Evolutionary conservation across 1,140 invertebrate species (phyloP), one percentile per base, ranked within the genome.

Genomic region (Proctacanthus coquilletti): DNA sequence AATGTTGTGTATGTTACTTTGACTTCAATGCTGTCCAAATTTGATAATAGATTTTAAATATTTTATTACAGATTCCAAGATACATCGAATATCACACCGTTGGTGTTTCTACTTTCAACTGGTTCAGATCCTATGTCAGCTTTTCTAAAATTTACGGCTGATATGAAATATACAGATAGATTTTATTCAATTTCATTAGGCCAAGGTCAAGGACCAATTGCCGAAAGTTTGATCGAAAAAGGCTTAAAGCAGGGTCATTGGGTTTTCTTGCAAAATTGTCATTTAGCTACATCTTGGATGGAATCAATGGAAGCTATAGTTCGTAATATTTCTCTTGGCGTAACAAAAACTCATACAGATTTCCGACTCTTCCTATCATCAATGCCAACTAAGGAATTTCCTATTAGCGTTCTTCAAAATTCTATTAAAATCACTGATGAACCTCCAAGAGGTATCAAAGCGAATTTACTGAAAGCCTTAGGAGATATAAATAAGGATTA

Each of bases 361-460:
- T 95, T 91, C 58, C 68, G 88, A 19, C 62, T 95, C 0, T 94
- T 72, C 61, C 60, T 94, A 18, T 93, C 87, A 39, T 91, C 86
- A 4, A 91, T 79, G 85, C 88, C 71, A 41, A 81, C 65, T 15
- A 70, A 60, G n/a, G 63, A 68, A n/a, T 95, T 95, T 56, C 89
- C 89, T 0, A 82, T 91, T 0, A 83, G 83, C 0, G 77, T 93
- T 2, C 65, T 94, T 5, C 86, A 93, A 56, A 91, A 91, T 53
- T 82, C 86, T 23, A 79, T 93, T 0, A 94, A 94, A 64, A 84
- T 93, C 30, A 93, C 86, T 0, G 91, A 89, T 52, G 88, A 94
- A 54, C 82, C 87, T 0, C 87, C 89, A 0, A 88, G 85, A 63
- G 87, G 89, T 1, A 61, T 93, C 1, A 72, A 77, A 46, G 72